A percentile compares a stretch with the other conserved stretches of the same genome.
phyloP scores from a whole-genome alignment of 2,888 invertebrate species.

The Poecilus cupreus region DNA sequence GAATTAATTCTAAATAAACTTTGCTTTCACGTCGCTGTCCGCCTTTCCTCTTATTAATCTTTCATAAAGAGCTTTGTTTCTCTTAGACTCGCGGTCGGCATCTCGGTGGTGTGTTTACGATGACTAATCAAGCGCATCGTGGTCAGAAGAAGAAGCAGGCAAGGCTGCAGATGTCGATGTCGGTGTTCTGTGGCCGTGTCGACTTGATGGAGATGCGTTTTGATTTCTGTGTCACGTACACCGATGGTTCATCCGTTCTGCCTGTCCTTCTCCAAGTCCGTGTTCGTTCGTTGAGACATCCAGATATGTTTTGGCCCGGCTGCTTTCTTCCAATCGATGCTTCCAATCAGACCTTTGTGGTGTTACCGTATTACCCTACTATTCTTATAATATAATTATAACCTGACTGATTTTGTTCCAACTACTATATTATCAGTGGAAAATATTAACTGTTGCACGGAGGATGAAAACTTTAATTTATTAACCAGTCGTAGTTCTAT shows the following conservation, averaged over 20 bases:
- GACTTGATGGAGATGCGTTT: constrained; percentile 50
- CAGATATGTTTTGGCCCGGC: too few relatives aligned
- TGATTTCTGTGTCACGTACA: constrained; percentile 55
- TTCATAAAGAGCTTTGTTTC: constrained; percentile 52
- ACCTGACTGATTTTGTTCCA: too few relatives aligned
- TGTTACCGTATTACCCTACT: too few relatives aligned
- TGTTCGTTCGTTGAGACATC: too few relatives aligned
- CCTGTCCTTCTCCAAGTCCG: not conserved
- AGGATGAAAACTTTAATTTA: too few relatives aligned
- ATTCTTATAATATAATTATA: too few relatives aligned
- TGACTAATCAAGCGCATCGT: constrained; percentile 51
- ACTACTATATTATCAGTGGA: too few relatives aligned
- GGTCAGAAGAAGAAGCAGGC: not conserved
- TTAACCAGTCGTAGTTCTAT: too few relatives aligned
- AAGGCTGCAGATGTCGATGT: not conserved
- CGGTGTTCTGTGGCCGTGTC: not conserved
- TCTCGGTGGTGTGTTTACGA: not conserved
- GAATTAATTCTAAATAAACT: constrained; percentile 58
- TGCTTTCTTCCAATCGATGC: too few relatives aligned
- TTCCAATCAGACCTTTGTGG: too few relatives aligned
- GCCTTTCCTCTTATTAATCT: constrained; percentile 53
- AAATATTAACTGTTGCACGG: too few relatives aligned
- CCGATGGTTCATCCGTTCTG: constrained; percentile 2
- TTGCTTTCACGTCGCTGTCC: constrained; percentile 49
- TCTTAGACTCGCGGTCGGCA: not conserved